These are phyloP conservation scores for Ceratosolen solmsi DNA, from an alignment of 1,140 invertebrate species.

Conservation along the genomic window DNA sequence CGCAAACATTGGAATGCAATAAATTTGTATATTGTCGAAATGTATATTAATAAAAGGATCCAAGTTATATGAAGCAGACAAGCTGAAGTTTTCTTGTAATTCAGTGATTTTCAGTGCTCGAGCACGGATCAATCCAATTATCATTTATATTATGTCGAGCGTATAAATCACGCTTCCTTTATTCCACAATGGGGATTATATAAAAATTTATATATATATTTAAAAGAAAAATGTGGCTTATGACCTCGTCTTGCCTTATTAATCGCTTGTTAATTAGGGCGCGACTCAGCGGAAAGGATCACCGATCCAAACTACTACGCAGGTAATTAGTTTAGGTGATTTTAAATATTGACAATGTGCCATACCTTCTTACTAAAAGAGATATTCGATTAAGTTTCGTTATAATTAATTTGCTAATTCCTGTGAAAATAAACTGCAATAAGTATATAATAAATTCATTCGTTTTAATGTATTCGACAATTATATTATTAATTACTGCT, in stretches of 20 bases:
- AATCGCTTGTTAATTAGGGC: slow-evolving; percentile 19
- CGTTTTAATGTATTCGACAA: background rate
- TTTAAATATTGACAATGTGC: slow-evolving; percentile 25
- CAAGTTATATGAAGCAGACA: no score
- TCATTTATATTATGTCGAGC: background rate
- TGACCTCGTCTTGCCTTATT: slow-evolving; percentile 17
- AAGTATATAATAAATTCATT: background rate
- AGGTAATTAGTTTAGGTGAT: slow-evolving; percentile 22
- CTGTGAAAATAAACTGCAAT: background rate
- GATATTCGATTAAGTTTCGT: background rate
- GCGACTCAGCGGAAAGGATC: slow-evolving; percentile 28
- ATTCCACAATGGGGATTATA: background rate
- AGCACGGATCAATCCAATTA: no score
- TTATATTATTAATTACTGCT: background rate
- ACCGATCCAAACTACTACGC: background rate
- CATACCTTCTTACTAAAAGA: background rate
- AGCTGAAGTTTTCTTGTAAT: no score
- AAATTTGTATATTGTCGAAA: no score
- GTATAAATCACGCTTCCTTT: background rate
- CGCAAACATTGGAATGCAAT: no score
- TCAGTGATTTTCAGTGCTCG: no score
- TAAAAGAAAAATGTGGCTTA: background rate
- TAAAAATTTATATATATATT: background rate
- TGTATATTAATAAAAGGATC: no score
- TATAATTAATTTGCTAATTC: background rate